Base-by-base conservation (phyloP, 1,140 invertebrate species). In the Drosophila melanica region DNA sequence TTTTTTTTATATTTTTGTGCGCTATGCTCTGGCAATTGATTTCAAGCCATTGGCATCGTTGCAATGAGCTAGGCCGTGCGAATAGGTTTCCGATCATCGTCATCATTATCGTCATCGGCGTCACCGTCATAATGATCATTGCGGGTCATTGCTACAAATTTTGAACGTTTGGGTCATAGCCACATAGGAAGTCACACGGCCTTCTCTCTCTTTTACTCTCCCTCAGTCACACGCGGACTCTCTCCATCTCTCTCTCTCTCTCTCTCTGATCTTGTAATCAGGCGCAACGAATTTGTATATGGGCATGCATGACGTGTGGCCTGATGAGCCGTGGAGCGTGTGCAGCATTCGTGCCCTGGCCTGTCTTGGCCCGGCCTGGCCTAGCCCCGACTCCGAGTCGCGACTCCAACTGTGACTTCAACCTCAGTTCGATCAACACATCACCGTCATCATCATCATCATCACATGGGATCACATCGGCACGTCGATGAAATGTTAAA, bases 401-500 rank as follows among this genome's bases (percentile, higher is more conserved):
- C 55, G 60, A 53, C 65, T 54, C 47, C 57, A 64, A 51, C 63
- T 66, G 44, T 44, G 55, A 67, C 64, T 58, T n/a, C 33, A 44
- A 58, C 20, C 30, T 47, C 45, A 64, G 59, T 41, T 71, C 60
- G 74, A 69, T 73, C 55, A 45, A 67, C 74, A 78, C 72, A 78
- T 75, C 74, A 79, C 48, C 80, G 64, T 59, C 62, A 35, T 53
- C 37, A 47, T 50, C 54, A 59, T 68, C 54, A 47, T 57, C 64
- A 67, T 64, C 81, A 53, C 66, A 79, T 79, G 60, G 57, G 68
- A 74, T 54, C 77, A 67, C 75, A 87, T 87, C 76, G 78, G 69
- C 82, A 89, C 79, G 84, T 89, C 79, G 84, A 68, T 89, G 84
- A 89, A 89, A 89, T 89, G 84, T 89, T 89, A 89, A 89, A 89